Evolutionary conservation across 2,888 invertebrate species (phyloP).

Genomic region (Rotaria macrura): DNA sequence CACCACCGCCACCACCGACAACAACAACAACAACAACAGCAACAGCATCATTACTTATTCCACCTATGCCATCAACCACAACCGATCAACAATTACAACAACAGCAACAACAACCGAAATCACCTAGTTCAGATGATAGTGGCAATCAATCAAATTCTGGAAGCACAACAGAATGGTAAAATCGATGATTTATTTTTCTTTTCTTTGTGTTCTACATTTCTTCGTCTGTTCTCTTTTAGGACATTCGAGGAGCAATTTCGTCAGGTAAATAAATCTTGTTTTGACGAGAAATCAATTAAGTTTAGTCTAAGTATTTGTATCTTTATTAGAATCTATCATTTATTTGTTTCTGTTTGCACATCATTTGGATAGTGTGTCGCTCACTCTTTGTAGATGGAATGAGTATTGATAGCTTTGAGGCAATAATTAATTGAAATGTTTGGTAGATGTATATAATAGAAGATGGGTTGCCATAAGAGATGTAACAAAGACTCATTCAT

Average conservation of each 20-base stretch:
- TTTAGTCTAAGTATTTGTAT: background rate
- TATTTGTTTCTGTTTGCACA: constrained; percentile 13
- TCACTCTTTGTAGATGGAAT: background rate
- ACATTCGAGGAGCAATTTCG: constrained; percentile 14
- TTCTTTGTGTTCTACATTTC: background rate
- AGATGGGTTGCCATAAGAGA: background rate
- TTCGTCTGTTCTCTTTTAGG: background rate
- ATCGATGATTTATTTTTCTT: background rate
- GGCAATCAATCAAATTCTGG: constrained; percentile 14
- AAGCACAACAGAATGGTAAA: constrained; percentile 12
- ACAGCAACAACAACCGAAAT: background rate
- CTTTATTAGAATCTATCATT: background rate
- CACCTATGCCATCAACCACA: background rate
- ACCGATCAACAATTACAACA: background rate
- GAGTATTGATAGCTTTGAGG: constrained; percentile 17
- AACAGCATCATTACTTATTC: background rate
- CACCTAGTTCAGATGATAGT: background rate
- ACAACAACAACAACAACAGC: background rate
- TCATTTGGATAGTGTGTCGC: background rate
- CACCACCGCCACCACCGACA: background rate
- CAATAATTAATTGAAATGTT: constrained; percentile 21
- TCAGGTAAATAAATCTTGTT: background rate
- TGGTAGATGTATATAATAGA: background rate
- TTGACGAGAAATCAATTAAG: background rate
- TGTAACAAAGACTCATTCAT: constrained; percentile 13